Base-by-base conservation (phyloP, 2,888 invertebrate species). In the Pemphredon lugubris region DNA sequence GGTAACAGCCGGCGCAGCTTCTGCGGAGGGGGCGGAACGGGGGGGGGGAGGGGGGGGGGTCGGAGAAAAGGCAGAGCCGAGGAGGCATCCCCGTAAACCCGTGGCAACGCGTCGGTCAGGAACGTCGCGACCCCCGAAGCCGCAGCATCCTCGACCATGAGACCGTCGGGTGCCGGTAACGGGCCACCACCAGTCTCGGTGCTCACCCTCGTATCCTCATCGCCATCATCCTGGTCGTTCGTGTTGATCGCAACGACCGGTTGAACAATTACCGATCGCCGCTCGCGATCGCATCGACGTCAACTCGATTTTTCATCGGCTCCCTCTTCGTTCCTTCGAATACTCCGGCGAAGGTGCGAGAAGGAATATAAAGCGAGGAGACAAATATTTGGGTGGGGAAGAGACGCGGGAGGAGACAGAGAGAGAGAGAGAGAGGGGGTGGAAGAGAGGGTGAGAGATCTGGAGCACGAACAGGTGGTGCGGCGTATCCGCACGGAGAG, bases 51-150 rank as follows among this genome's bases (percentile, higher is more conserved):
- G 50, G 55, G 59, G n/a, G 55, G 72, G 70, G 72, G 75, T 69
- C 65, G 65, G 68, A 65, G 71, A 57, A 57, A 71, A 69, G 48
- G 57, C 70, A 71, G 71, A 51, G 61, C 32, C 44, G 70, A 61
- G 54, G 48, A 55, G 55, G 59, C 39, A 60, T 32, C 54, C 44
- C 67, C 40, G 54, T 66, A 18, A 71, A 59, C 66, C 59, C 47
- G 59, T 48, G 68, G 53, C 42, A 48, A 72, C 57, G 72, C 70
- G 64, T 73, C 77, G 69, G 61, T 42, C 78, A 85, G 79, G 77
- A 81, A 81, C 79, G 83, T 83, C 84, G 83, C 77, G 79, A 81
- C 66, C 73, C 69, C 72, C 78, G 74, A 71, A 71, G 75, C 73
- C 74, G 77, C 54, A 71, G 71, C 75, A 79, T 75, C 79, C 72